Evolutionary conservation across 2,888 invertebrate species (phyloP), one percentile per base, ranked within the genome.

Genomic region (Leptopilina syphax): DNA sequence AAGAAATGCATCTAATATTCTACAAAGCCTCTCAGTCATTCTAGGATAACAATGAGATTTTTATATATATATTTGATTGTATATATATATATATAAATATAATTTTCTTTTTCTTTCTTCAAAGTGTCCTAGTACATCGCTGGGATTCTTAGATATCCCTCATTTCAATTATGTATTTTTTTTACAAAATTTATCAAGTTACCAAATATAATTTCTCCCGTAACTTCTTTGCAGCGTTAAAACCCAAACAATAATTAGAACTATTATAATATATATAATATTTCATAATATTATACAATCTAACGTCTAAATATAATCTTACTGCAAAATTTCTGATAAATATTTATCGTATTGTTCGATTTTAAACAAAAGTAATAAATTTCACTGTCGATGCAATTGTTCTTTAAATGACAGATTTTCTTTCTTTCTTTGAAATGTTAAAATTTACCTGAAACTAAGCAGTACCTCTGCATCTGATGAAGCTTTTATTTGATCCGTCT

Each of bases 211-310:
- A 50, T 34, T 73, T 34, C 54, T 27, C 54, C 13, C 50, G n/a
- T 18, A 73, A 60, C 34, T 34, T 73, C 73, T 41, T 73, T 73
- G 73, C 73, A 73, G 73, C 73, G 73, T 57, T 57, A 73, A 73
- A 73, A 73, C 73, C n/a, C 73, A 73, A 73, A 73, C 34, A 73
- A 24, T 47, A 27, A 6, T 73, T 41, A 73, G 73, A 73, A 41
- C 41, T 73, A 73, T 73, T 41, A 73, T 44, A 44, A 44, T 73
- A 70, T 50, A 54, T 70, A 73, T 73, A 73, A 73, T 73, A 73
- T 57, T 41, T 73, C 34, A 73, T 73, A 9, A 57, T 73, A 73
- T 73, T 73, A 57, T 73, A 73, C 73, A 73, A 34, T 73, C 57
- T 73, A 57, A 73, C 34, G 34, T 60, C 73, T 60, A 73, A 50